Evolutionary conservation across 2,797 vertebrate genomes (phyloP), one percentile per base, ranked within the genome.

Genomic region (Myripristis murdjan): DNA sequence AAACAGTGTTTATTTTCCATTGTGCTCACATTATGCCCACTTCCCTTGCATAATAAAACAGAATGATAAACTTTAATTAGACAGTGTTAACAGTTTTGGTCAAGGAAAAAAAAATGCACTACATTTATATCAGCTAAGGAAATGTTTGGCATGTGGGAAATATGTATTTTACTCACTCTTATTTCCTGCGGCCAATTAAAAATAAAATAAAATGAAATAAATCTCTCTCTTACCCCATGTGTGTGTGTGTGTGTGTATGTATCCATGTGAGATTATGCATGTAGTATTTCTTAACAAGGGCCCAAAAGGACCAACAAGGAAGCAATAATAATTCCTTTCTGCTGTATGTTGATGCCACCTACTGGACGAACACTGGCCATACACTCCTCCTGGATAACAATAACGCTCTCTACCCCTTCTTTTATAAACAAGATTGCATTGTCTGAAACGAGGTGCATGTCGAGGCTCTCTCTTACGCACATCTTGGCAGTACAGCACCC

Each of bases 321-420:
- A 14, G 12, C 1, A 43, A 43, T 15, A 15, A 43, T 16, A 11
- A 18, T 15, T 7, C 43, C 4, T 46, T 51, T 73, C 37, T 75
- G 57, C 68, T 88, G 85, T 93, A 83, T 79, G 39, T 49, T 61
- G 62, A 69, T 86, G 91, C 93, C 92, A 84, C 86, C 93, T 93
- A 44, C 82, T 93, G 93, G 90, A 52, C 56, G 55, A 61, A 52
- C 1, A 0, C 2, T n/a, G 37, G 18, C 12, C 43, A 3, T 65
- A 41, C 88, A 88, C 9, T 49, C 22, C 31, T 64, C 66, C 33
- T 37, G 35, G 39, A 63, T 63, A 4, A 37, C 35, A 55, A 31
- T 48, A 41, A 55, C 14, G 44, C 58, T n/a, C 39, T 43, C 4
- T n/a, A 12, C 1, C 20, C 26, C 20, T 35, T 49, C 18, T 63